Percentiles rank a stretch among this genome's conserved stretches.
Evolutionary conservation across 2,888 invertebrate genomes (phyloP).

Genomic region (Erebia ligea): DNA sequence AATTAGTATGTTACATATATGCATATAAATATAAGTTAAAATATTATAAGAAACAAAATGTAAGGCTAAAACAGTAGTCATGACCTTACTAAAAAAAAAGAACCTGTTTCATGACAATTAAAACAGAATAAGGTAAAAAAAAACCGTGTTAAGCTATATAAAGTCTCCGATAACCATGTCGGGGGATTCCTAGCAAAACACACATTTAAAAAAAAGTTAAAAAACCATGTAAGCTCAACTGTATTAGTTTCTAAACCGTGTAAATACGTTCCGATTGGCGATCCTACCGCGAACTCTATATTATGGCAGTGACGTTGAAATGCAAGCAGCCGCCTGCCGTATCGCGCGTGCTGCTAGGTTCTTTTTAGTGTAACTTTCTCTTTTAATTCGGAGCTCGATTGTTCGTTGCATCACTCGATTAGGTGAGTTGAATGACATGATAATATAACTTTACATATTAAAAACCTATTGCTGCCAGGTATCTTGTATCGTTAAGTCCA

Average conservation of each 20-base stretch:
- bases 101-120: too few species aligned
- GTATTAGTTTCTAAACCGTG: neutral
- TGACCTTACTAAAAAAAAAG: too few species aligned
- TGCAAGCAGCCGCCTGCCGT: conserved; percentile 24
- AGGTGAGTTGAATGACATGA: conserved; percentile 19
- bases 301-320: conserved; percentile 29
- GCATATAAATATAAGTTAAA: too few species aligned
- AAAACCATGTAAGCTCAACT: neutral
- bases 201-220: too few species aligned
- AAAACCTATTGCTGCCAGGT: neutral
- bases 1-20: too few species aligned
- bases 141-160: too few species aligned
- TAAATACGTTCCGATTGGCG: conserved; percentile 5
- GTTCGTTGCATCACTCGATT: conserved; percentile 18
- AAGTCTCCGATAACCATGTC: too few species aligned
- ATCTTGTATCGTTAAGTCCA: neutral
- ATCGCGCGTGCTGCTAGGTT: conserved; percentile 11
- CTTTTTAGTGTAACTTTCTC: conserved; percentile 25
- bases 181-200: too few species aligned
- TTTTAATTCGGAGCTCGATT: conserved; percentile 11
- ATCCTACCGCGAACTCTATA: conserved; percentile 17
- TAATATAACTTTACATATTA: neutral
- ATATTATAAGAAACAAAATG: too few species aligned
- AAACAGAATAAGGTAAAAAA: too few species aligned
- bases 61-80: too few species aligned